These are phyloP conservation scores for Lasioglossum villosulum DNA, from an alignment of 2,888 invertebrate genomes.

Conservation along the genomic window DNA sequence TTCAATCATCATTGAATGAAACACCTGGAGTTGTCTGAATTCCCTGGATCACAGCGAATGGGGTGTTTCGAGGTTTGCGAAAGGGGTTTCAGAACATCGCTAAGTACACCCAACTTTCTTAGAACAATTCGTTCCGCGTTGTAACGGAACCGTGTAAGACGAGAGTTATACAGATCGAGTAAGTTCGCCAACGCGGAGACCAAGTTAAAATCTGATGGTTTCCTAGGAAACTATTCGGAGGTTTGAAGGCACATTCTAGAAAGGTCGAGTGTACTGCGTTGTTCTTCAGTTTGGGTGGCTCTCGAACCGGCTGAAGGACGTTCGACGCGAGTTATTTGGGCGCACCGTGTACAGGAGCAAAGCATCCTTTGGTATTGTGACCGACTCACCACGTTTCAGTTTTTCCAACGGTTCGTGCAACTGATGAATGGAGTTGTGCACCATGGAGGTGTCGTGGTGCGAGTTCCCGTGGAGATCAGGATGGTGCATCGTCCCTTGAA, in stretches of 20 bases:
- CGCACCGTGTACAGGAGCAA: neutral
- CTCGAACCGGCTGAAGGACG: neutral
- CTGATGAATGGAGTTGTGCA: constrained; percentile 88
- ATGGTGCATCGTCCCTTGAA: constrained; percentile 82
- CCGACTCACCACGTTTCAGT: constrained; percentile 90
- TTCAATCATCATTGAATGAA: too few relatives aligned
- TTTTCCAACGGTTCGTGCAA: constrained; percentile 91
- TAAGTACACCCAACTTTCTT: too few relatives aligned
- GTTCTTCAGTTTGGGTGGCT: neutral
- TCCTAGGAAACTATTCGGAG: neutral
- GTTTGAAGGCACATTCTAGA: neutral
- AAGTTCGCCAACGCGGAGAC: too few relatives aligned
- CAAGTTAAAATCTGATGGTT: too few relatives aligned
- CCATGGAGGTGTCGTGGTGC: constrained; percentile 86
- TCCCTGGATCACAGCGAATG: too few relatives aligned
- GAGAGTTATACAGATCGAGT: neutral
- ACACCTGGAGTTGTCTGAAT: too few relatives aligned
- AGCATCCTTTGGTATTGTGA: constrained; percentile 55
- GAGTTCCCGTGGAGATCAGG: constrained; percentile 80
- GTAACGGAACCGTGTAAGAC: neutral
- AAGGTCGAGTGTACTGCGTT: neutral
- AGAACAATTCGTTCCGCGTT: too few relatives aligned
- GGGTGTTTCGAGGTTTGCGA: too few relatives aligned
- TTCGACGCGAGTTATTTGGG: neutral
- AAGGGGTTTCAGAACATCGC: too few relatives aligned